Conservation (phyloP, 1,140 invertebrate genomes). For the Apis florea region DNA sequence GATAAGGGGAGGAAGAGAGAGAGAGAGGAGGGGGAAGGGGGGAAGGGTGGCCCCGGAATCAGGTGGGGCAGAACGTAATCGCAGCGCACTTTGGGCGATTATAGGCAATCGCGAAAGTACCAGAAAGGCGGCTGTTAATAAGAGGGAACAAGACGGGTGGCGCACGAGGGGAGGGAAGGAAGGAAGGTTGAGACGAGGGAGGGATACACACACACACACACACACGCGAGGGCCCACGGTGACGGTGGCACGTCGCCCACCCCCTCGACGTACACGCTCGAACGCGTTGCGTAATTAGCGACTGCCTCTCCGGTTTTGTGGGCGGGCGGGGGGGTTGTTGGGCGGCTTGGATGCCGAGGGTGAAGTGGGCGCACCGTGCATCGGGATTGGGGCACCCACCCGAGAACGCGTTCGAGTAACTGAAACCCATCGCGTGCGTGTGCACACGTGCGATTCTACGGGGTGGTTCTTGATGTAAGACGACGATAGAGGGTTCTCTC, state of each 20-base stretch:
- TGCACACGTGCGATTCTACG: conserved; percentile 54
- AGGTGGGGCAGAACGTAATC: conserved; percentile 52
- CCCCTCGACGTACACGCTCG: conserved; percentile 63
- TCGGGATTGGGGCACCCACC: conserved; percentile 50
- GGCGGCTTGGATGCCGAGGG: conserved; percentile 38
- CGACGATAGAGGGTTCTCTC: neutral
- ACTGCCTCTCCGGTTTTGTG: conserved; percentile 67
- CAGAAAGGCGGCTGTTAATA: conserved; percentile 45
- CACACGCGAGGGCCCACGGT: conserved; percentile 39
- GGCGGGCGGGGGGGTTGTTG: conserved; percentile 48
- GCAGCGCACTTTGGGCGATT: conserved; percentile 55
- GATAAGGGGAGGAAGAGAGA: neutral
- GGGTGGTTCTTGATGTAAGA: conserved; percentile 45
- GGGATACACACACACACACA: conserved; percentile 56
- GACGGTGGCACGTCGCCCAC: conserved; percentile 59
- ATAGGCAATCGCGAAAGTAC: conserved; percentile 61
- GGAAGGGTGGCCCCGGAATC: conserved; percentile 4
- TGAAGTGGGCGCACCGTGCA: conserved; percentile 36
- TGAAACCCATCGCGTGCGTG: conserved; percentile 52
- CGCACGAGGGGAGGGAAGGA: neutral
- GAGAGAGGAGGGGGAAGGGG: neutral
- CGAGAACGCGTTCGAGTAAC: conserved; percentile 47
- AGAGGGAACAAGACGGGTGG: conserved; percentile 4
- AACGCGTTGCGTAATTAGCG: conserved; percentile 72
- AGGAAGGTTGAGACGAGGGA: neutral